Evolutionary conservation across 2,113 vertebrate species (phyloP).

Genomic region (Hyperopisus bebe): DNA sequence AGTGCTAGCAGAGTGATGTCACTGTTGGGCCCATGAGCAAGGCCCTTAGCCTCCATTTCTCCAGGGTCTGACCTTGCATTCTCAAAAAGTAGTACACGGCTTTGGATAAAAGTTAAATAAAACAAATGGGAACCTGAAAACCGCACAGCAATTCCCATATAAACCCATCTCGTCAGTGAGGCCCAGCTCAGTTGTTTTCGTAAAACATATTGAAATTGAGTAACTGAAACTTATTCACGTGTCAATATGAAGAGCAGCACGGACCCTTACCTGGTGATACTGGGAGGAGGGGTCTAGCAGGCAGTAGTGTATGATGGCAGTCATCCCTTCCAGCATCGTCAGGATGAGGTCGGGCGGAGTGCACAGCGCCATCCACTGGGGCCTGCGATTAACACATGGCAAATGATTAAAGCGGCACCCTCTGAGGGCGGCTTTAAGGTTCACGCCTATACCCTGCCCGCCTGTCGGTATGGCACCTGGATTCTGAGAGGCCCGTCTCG

Average conservation of each 20-base stretch:
- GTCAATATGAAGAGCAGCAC: background rate
- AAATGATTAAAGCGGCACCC: background rate
- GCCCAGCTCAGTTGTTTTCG: background rate
- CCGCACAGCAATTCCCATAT: background rate
- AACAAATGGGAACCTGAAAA: background rate
- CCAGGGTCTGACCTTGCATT: background rate
- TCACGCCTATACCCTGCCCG: background rate
- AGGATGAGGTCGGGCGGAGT: conserved; percentile 93
- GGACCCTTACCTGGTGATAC: conserved; percentile 75
- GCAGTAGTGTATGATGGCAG: conserved; percentile 96
- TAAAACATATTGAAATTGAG: background rate
- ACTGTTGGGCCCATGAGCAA: background rate
- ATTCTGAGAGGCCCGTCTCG: conserved; percentile 80
- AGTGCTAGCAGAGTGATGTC: background rate
- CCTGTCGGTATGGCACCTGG: conserved; percentile 59
- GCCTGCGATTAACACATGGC: conserved; percentile 58
- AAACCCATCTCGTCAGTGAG: background rate
- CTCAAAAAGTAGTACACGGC: background rate
- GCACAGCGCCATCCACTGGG: conserved; percentile 88
- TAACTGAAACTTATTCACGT: background rate
- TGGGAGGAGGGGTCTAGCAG: conserved; percentile 88
- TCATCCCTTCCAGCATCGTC: conserved; percentile 91
- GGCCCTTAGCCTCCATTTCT: background rate
- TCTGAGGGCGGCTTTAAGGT: background rate
- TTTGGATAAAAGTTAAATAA: background rate